Evolutionary conservation across 2,888 invertebrate species (phyloP).

Genomic region (Lingula anatina): DNA sequence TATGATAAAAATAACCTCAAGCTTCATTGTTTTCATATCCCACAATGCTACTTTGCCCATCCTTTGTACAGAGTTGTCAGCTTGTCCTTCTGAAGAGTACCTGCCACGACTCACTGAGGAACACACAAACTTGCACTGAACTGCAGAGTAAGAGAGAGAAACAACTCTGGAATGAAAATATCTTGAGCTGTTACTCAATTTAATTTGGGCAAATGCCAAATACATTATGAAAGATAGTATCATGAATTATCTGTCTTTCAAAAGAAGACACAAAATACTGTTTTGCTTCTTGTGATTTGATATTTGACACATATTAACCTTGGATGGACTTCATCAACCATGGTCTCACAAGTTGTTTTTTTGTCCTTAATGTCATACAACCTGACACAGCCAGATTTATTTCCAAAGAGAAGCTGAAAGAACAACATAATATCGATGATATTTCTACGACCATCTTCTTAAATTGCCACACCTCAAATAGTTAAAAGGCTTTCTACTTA

Average conservation of each 20-base stretch:
- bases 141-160: slow-evolving; percentile 56
- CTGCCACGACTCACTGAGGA: slow-evolving; percentile 33
- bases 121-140: slow-evolving; percentile 54
- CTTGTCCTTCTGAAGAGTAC: slow-evolving; percentile 14
- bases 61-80: slow-evolving; percentile 10
- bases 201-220: too few species aligned
- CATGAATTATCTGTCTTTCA: too few species aligned
- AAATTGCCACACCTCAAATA: too few species aligned
- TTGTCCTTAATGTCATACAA: slow-evolving; percentile 61
- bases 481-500: too few species aligned
- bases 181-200: too few species aligned
- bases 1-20: slow-evolving; percentile 49
- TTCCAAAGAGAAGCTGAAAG: slow-evolving; percentile 57
- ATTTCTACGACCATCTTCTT: too few species aligned
- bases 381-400: slow-evolving; percentile 57
- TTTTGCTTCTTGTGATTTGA: too few species aligned
- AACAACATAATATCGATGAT: slow-evolving; percentile 6
- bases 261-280: too few species aligned
- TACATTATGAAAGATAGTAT: too few species aligned
- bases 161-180: slow-evolving; percentile 50
- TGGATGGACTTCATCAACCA: slow-evolving; percentile 35
- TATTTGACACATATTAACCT: too few species aligned
- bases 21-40: slow-evolving; percentile 59
- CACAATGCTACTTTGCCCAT: slow-evolving; percentile 58
- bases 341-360: slow-evolving; percentile 59